phyloP scores from a whole-genome alignment of 2,113 vertebrate genomes.

The pig (Sus scrofa) region DNA sequence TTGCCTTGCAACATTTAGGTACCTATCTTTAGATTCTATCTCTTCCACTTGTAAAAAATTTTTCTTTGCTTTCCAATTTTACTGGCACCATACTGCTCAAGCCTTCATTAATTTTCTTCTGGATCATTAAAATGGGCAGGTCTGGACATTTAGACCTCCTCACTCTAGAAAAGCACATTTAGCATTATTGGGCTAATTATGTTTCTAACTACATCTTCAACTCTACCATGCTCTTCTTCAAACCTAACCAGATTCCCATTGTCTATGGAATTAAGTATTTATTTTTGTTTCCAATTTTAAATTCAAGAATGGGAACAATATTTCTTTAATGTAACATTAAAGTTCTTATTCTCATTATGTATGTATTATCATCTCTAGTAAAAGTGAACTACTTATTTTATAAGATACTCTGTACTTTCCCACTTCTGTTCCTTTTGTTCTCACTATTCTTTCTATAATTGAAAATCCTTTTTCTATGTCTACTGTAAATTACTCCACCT shows the following conservation, averaged over 20 bases:
- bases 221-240: not conserved
- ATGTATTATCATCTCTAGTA: not conserved
- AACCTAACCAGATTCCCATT: not conserved
- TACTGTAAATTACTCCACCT: not conserved
- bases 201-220: not conserved
- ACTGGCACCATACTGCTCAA: not conserved
- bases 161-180: not conserved
- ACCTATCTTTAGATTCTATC: not conserved
- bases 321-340: not conserved
- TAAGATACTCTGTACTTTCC: not conserved
- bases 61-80: not conserved
- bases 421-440: not conserved
- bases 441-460: not conserved
- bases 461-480: not conserved
- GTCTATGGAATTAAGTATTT: not conserved
- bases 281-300: slow-evolving; percentile 5
- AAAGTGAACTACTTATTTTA: not conserved
- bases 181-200: not conserved
- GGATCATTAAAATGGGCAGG: not conserved
- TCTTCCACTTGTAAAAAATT: not conserved
- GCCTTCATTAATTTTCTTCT: not conserved
- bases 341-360: not conserved
- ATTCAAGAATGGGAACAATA: not conserved
- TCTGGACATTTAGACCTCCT: not conserved
- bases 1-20: not conserved